These are phyloP conservation scores for Rhea americana DNA, from an alignment of 2,113 vertebrate genomes.

Conservation along the genomic window DNA sequence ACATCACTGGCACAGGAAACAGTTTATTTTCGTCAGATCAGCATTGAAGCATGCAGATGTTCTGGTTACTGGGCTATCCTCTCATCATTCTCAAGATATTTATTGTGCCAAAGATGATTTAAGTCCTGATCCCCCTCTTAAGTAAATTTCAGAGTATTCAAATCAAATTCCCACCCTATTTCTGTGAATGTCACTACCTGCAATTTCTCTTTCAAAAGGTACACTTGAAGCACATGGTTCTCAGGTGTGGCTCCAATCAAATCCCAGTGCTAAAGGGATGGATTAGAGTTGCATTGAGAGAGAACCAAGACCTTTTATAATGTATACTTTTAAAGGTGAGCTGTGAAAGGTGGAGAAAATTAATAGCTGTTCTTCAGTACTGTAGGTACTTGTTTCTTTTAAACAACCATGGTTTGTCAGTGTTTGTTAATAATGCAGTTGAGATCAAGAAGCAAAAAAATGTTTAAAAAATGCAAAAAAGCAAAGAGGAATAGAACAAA, in stretches of 20 bases:
- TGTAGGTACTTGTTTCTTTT: not conserved
- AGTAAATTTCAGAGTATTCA: not conserved
- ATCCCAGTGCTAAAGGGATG: not conserved
- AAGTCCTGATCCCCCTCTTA: not conserved
- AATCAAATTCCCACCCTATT: not conserved
- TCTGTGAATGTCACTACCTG: not conserved
- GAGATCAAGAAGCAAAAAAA: not conserved
- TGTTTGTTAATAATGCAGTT: not conserved
- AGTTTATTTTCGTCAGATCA: rapidly evolving
- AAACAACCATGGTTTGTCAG: not conserved
- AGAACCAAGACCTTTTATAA: not conserved
- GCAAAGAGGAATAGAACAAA: not conserved
- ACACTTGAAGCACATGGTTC: not conserved
- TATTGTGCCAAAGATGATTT: not conserved
- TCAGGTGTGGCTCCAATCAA: not conserved
- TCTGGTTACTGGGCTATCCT: not conserved
- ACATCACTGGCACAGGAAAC: rapidly evolving
- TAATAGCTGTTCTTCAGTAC: not conserved
- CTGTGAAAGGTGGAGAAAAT: not conserved
- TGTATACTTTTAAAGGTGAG: not conserved
- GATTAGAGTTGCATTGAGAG: not conserved
- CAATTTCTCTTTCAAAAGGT: not conserved
- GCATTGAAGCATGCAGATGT: not conserved
- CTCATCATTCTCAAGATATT: not conserved
- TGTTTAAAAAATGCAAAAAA: not conserved